Evolutionary conservation across 2,113 vertebrate genomes (phyloP), one percentile per base, ranked within the genome.

Genomic region (Callocephalon fimbriatum): DNA sequence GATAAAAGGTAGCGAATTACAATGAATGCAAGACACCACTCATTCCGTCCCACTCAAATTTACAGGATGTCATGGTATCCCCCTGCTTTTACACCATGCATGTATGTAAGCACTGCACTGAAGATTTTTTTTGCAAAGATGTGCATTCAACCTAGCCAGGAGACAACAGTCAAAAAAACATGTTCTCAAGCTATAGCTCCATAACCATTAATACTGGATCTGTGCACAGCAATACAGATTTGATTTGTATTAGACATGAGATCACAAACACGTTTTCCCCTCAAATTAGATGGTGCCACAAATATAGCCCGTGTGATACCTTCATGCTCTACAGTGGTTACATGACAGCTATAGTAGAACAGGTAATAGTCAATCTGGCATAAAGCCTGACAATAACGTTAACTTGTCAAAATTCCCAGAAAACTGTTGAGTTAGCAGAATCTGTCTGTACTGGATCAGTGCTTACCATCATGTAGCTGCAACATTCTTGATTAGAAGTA

Each of bases 81-180:
- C 11, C 31, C 12, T 19, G 40, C 21, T 45, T 47, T 79, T 35
- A n/a, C 14, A 31, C 9, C 12, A 7, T 0, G 2, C 9, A 31
- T 0, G 0, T 7, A 32, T 1, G 4, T 9, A 19, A 79, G 25
- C 0, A 0, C 6, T 15, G 23, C 0, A 2, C 21, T 74, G 47
- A 67, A 67, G 12, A 44, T 25, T 50, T 23, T 23, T 93, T 90
- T 7, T 44, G 29, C 15, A 37, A 65, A 82, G 20, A 48, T 31
- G 1, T 0, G 12, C 3, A 10, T 32, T 82, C 35, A 45, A 19
- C 7, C 31, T 10, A 61, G 16, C 3, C 29, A 83, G 27, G 15
- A 75, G 16, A 51, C 2, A 91, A 8, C 8, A 70, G 23, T 12
- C 25, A 27, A 45, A 75, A 59, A 54, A 32, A 15, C 2, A 3